Conservation (phyloP, 2,113 vertebrate species). For the Sylvietta virens region DNA sequence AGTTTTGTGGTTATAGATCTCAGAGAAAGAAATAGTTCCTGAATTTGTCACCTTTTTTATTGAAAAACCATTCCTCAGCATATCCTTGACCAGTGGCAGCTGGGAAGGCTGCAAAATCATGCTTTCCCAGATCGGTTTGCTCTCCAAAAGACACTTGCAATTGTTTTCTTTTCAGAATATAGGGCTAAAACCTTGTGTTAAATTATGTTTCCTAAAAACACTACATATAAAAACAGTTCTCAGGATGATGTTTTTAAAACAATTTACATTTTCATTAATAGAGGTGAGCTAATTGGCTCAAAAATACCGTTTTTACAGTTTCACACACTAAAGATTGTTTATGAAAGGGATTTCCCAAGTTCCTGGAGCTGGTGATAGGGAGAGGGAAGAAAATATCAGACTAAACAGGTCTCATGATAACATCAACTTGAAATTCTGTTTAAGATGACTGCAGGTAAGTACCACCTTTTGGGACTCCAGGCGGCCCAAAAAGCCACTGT, state of each 20-base stretch:
- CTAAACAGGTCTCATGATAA: neutral
- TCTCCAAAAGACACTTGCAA: neutral
- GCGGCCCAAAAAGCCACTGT: neutral
- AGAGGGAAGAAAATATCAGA: neutral
- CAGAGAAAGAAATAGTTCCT: neutral
- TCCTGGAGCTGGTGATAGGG: neutral
- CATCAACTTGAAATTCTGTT: neutral
- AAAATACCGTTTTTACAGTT: neutral
- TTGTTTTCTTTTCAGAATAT: neutral
- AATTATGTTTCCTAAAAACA: neutral
- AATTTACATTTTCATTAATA: neutral
- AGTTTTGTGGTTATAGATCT: neutral
- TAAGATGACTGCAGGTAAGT: neutral
- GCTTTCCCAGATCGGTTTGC: neutral
- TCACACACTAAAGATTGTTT: neutral
- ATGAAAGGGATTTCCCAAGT: neutral
- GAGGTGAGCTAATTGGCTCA: neutral
- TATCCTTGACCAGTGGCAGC: neutral
- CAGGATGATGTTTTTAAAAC: neutral
- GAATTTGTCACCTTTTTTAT: neutral
- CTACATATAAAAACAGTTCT: neutral
- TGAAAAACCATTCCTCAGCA: neutral
- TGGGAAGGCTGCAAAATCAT: neutral
- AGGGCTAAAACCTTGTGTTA: neutral
- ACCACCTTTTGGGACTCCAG: neutral